Evolutionary conservation across 2,797 vertebrate genomes (phyloP), one percentile per base, ranked within the genome.

Genomic region (Thamnophis elegans): DNA sequence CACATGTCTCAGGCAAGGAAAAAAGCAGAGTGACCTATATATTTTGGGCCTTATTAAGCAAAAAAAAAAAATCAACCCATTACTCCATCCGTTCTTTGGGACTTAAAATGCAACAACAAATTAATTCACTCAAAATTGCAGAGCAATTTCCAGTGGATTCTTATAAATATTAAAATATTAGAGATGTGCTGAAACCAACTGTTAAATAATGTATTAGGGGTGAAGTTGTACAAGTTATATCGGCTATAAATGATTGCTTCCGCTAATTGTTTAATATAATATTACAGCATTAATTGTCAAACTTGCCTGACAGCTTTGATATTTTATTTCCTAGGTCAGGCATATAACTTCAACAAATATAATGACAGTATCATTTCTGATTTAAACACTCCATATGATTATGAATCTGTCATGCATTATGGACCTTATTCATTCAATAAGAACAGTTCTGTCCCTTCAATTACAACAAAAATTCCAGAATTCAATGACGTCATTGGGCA

Each of bases 371-470:
- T 88, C 94, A 98, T 98, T 95, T 98, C 98, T 2, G 98, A 99
- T 94, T 98, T 98, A 95, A 99, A 99, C 95, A 98, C 98, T 0
- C 95, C 98, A 0, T 99, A 99, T 59, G 98, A 99, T 95, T 99
- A 98, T 0, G 98, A 99, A 94, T 99, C 99, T 28, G 0, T 99
- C 94, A 98, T 99, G 98, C 98, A 98, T 93, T 99, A 98, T 20
- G 94, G 95, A 3, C 98, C 98, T 0, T 98, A 98, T 91, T 98
- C 98, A 54, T 99, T 99, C 96, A 98, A 98, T 95, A 98, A 98
- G 96, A 97, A 98, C 3, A 93, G 51, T 0, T 97, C 85, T 13
- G 5, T 97, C 60, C 98, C 98, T 28, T 98, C 98, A n/a, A 97
- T 99, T 94, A 98, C 98, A 12, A 97, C 98, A 95, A 98, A 98